These are phyloP conservation scores for Ormyrus rosae DNA, from an alignment of 2,888 invertebrate species.

Conservation along the genomic window DNA sequence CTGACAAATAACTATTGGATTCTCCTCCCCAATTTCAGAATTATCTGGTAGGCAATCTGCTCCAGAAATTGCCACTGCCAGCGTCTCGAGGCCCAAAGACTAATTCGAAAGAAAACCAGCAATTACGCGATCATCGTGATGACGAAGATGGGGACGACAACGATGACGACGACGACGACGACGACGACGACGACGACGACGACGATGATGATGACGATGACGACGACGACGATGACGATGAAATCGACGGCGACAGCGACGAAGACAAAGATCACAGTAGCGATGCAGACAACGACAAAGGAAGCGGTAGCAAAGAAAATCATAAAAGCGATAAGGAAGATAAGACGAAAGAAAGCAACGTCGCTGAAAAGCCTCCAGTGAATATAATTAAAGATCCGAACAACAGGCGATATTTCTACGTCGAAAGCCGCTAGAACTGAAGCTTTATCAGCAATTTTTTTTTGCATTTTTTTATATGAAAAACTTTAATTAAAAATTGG, in stretches of 20 bases:
- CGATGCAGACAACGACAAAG: not conserved
- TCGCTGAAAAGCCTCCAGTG: not conserved
- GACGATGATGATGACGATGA: conserved; percentile 34
- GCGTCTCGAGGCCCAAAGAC: conserved; percentile 3
- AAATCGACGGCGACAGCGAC: conserved; percentile 17
- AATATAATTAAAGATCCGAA: conserved; percentile 61
- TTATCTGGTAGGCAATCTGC: conserved; percentile 57
- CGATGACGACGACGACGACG: conserved; percentile 29
- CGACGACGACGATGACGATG: conserved; percentile 24
- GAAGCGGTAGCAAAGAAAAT: not conserved
- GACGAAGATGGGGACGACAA: conserved; percentile 28
- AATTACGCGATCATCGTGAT: not conserved
- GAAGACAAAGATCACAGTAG: not conserved
- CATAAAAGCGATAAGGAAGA: not conserved
- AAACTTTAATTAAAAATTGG: conserved; percentile 26
- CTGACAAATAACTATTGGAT: conserved; percentile 40
- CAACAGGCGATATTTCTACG: conserved; percentile 62
- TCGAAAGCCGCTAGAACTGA: conserved; percentile 55
- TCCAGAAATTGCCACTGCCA: conserved; percentile 48
- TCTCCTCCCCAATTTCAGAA: conserved; percentile 58
- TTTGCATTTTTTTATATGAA: conserved; percentile 35
- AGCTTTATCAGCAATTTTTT: conserved; percentile 22
- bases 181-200: conserved; percentile 33
- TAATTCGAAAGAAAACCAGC: conserved; percentile 1
- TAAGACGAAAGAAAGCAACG: conserved; percentile 7